A percentile compares a stretch with the other conserved stretches of the same genome.
phyloP scores from a whole-genome alignment of 2,888 invertebrate species.

The Caenorhabditis drosophilae region DNA sequence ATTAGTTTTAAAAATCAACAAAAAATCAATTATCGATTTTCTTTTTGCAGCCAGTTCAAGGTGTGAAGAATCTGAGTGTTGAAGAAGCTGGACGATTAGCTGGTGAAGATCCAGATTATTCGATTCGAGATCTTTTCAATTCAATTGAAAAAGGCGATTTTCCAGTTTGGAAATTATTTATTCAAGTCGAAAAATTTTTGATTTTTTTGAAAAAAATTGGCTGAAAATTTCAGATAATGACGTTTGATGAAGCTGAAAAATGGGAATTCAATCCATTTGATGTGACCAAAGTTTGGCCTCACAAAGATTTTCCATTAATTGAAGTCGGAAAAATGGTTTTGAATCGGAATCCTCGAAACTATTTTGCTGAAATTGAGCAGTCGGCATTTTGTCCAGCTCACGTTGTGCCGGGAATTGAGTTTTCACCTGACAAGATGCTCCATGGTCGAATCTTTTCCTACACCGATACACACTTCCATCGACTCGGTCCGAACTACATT shows the following conservation, averaged over 20 bases:
- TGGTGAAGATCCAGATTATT: conserved; percentile 70
- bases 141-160: conserved; percentile 70
- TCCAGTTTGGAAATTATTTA: conserved; percentile 72
- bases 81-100: conserved; percentile 53
- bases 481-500: conserved; percentile 87
- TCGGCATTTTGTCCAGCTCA: conserved; percentile 68
- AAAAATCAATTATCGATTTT: too few species aligned
- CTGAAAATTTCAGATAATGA: conserved; percentile 70
- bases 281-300: conserved; percentile 71
- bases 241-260: conserved; percentile 70
- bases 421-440: conserved; percentile 69
- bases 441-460: conserved; percentile 74
- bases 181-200: conserved; percentile 60
- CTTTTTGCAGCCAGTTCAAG: conserved; percentile 65
- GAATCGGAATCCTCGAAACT: conserved; percentile 68
- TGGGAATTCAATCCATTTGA: conserved; percentile 73
- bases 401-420: conserved; percentile 69
- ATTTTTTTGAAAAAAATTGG: not conserved
- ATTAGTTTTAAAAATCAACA: too few species aligned
- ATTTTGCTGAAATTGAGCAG: conserved; percentile 69
- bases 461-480: conserved; percentile 87
- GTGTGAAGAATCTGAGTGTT: conserved; percentile 62
- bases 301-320: conserved; percentile 66
- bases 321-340: conserved; percentile 67
- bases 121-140: conserved; percentile 70